Base-by-base conservation (phyloP, 2,797 vertebrate genomes). In the Salmo trutta region DNA sequence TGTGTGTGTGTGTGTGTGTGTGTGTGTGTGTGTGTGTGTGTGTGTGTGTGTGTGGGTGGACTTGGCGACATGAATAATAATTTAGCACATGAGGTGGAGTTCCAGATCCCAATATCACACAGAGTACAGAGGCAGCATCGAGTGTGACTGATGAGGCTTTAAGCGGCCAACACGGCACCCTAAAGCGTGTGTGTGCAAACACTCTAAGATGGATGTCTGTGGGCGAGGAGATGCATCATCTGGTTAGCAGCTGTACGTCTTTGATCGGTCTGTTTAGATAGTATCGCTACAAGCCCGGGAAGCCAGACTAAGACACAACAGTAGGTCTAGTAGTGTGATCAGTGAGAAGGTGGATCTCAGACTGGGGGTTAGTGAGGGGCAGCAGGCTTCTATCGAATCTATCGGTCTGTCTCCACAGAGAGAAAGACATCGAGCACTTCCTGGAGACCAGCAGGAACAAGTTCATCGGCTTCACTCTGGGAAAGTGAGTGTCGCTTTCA, bases 381-480 rank as follows among this genome's bases (percentile, higher is more conserved):
- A 47, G 10, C 41, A 47, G 41, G 41, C 10, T 12, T 47, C 36
- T 7, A 36, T 16, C n/a, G 76, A 70, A 12, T 47, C 36, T 36
- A 36, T 16, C n/a, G 76, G 67, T 75, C 51, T 71, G 77, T 77
- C 71, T 83, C 73, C 82, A 82, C 93, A 99, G 98, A 86, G 97
- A 99, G 92, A 98, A 97, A 65, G 98, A 99, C 91, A 99, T 99
- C 0, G 97, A 99, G 84, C 96, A 97, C 79, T 99, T 99, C 88
- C 93, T 99, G 59, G 98, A 99, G 85, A 96, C 94, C 0, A 99
- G 98, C 85, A 95, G 98, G 75, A 98, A 97, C 93, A 99, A 99
- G 86, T 99, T 99, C 93, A 98, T 99, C 0, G 98, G 98, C 29
- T 99, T 99, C 81, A 98, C 97, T 0, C 89, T 99, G 83, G 98